These are phyloP conservation scores for Neodiprion fabricii DNA, from an alignment of 1,140 invertebrate species.

Conservation along the genomic window DNA sequence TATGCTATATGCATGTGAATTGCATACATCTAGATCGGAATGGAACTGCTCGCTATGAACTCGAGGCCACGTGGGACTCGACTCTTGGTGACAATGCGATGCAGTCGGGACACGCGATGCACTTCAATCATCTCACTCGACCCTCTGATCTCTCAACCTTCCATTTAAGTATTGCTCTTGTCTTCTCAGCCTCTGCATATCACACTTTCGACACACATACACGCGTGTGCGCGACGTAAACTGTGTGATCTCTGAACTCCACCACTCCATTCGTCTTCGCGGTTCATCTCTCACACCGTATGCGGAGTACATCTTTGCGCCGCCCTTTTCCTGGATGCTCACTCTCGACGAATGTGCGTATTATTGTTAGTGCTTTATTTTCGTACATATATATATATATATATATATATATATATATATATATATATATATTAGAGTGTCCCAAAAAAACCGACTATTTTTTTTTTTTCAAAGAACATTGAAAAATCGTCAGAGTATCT, in stretches of 20 bases:
- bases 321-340: not conserved
- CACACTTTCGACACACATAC: not conserved
- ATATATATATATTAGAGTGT: too few relatives aligned
- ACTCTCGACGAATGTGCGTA: not conserved
- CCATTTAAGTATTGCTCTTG: constrained; percentile 7
- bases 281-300: not conserved
- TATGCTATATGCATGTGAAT: too few relatives aligned
- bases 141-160: constrained; percentile 44
- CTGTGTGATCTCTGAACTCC: not conserved
- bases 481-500: too few relatives aligned
- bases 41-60: not conserved
- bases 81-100: constrained; percentile 24
- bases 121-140: constrained; percentile 57
- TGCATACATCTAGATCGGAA: too few relatives aligned
- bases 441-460: too few relatives aligned
- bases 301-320: not conserved
- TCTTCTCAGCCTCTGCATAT: constrained; percentile 1
- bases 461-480: too few relatives aligned
- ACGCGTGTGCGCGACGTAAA: not conserved
- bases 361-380: not conserved
- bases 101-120: constrained; percentile 49
- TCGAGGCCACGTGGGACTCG: constrained; percentile 25
- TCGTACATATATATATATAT: not conserved
- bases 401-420: too few relatives aligned
- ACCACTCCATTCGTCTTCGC: not conserved